Evolutionary conservation across 2,113 vertebrate species (phyloP), one percentile per base, ranked within the genome.

Genomic region (Anarrhichthys ocellatus): DNA sequence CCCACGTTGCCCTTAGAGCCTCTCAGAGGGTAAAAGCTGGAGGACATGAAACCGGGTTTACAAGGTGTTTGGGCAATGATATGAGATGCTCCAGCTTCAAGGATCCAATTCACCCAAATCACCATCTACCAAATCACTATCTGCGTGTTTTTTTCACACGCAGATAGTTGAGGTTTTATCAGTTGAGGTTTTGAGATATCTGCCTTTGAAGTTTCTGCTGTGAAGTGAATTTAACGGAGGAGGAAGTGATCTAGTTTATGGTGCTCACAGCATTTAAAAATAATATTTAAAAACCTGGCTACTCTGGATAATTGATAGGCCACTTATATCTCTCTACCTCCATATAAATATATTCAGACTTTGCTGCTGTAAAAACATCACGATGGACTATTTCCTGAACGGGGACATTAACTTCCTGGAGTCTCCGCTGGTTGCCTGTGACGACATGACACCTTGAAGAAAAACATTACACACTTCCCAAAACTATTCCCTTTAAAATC

Each of bases 1-100:
- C 82, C 67, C 22, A 2, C 2, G 5, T 73, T 65, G 78, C 9
- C 76, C 82, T 80, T 10, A 84, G 75, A 83, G 70, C 78, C 67
- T 29, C 72, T 76, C 64, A 73, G 73, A 59, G 78, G 82, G 87
- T 87, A 77, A 84, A 77, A 46, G 20, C 40, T 68, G 40, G 74
- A 73, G 56, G 64, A 78, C 81, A 77, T 91, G 80, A 84, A 66
- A 80, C 61, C 5, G 0, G 77, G 74, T 78, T 86, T 64, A 80
- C 6, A 36, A 61, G 78, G 81, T 81, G 44, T 78, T 73, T 6
- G 73, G 71, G 50, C 34, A 56, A 67, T 50, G 70, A 69, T 22
- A 18, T 5, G 20, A 70, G 46, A 78, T 40, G 32, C 15, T 62
- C 24, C 20, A 63, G 81, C 29, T 80, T 88, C 63, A 64, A 68